phyloP scores from a whole-genome alignment of 2,797 vertebrate genomes.

The Okamejei kenojei region DNA sequence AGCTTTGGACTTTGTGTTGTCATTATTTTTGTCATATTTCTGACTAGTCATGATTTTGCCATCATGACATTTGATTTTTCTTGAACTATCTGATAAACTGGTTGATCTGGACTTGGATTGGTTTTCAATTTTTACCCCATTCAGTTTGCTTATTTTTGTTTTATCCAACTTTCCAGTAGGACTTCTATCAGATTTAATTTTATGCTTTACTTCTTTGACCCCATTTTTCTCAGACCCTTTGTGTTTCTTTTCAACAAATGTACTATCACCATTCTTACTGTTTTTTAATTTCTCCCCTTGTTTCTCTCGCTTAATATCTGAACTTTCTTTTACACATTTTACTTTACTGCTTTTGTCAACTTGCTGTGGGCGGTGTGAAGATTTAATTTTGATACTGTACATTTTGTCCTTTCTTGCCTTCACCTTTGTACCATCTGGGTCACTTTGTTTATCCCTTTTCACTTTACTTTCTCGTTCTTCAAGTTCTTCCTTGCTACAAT shows the following conservation, averaged over 20 bases:
- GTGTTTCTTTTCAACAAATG: slow-evolving; percentile 39
- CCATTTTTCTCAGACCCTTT: slow-evolving; percentile 45
- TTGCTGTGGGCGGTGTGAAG: slow-evolving; percentile 32
- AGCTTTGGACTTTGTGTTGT: slow-evolving; percentile 47
- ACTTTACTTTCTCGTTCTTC: slow-evolving; percentile 20
- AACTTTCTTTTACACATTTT: slow-evolving; percentile 44
- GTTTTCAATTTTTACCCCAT: slow-evolving; percentile 56
- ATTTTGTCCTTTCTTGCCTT: slow-evolving; percentile 40
- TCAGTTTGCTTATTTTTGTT: slow-evolving; percentile 47
- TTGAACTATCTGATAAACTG: slow-evolving; percentile 45
- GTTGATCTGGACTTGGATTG: slow-evolving; percentile 44
- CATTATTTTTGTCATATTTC: slow-evolving; percentile 47
- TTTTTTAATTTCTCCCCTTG: slow-evolving; percentile 60
- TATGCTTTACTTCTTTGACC: slow-evolving; percentile 53
- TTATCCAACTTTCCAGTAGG: slow-evolving; percentile 54
- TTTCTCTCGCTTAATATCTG: slow-evolving; percentile 51
- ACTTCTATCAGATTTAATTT: slow-evolving; percentile 46
- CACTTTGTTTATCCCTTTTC: slow-evolving; percentile 45
- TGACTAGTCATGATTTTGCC: not conserved
- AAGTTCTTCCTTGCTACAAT: slow-evolving; percentile 45
- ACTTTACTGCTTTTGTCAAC: slow-evolving; percentile 47
- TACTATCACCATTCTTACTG: slow-evolving; percentile 46
- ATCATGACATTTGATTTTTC: slow-evolving; percentile 52
- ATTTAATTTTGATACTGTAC: not conserved
- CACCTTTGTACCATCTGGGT: slow-evolving; percentile 45